Conservation (phyloP, 2,797 vertebrate genomes). For the Ispidina picta region DNA sequence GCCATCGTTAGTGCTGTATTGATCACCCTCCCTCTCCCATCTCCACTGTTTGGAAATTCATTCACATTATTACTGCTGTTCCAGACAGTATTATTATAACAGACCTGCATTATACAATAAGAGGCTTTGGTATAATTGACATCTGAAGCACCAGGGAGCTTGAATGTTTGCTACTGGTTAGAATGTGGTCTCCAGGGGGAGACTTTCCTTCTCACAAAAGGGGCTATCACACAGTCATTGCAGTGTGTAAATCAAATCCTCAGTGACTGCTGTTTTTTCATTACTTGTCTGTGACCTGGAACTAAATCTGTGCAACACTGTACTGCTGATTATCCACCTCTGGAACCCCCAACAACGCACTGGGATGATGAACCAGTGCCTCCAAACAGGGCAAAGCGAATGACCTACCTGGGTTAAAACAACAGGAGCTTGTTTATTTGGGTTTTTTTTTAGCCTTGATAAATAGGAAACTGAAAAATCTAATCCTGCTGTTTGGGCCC, state of each 20-base stretch:
- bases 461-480: neutral
- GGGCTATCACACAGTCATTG: slow-evolving; percentile 9
- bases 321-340: slow-evolving; percentile 10
- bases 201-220: slow-evolving; percentile 33
- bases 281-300: slow-evolving; percentile 44
- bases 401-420: neutral
- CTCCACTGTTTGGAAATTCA: slow-evolving; percentile 56
- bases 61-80: slow-evolving; percentile 48
- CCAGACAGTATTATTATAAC: slow-evolving; percentile 55
- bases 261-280: slow-evolving; percentile 35
- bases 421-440: neutral
- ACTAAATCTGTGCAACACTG: slow-evolving; percentile 16
- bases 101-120: slow-evolving; percentile 53
- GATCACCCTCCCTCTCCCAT: slow-evolving; percentile 41
- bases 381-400: neutral
- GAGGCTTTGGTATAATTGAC: slow-evolving; percentile 66
- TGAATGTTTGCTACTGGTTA: slow-evolving; percentile 34
- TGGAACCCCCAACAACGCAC: neutral
- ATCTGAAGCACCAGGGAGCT: slow-evolving; percentile 52
- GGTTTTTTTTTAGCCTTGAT: neutral
- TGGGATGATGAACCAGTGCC: neutral
- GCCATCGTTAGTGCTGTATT: slow-evolving; percentile 25
- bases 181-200: slow-evolving; percentile 22
- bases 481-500: neutral
- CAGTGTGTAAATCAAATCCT: slow-evolving; percentile 49